These are phyloP conservation scores for Margarornis squamiger DNA, from an alignment of 2,797 vertebrate genomes.

Conservation along the genomic window DNA sequence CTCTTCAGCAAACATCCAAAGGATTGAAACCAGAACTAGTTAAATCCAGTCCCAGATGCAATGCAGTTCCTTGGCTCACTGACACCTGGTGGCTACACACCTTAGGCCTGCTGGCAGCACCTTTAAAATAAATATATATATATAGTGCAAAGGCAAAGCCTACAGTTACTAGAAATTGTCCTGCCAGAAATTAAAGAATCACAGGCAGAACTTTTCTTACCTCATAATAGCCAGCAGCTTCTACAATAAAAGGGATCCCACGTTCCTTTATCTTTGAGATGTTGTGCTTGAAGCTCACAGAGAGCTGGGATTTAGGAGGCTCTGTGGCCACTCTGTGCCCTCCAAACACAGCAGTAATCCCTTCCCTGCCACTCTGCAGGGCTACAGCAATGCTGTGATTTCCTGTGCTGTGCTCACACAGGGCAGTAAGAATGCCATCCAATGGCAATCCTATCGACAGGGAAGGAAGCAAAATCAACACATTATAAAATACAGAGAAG, in stretches of 20 bases:
- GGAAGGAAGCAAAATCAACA: not conserved
- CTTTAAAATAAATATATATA: not conserved
- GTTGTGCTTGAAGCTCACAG: constrained; percentile 72
- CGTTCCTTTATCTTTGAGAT: constrained; percentile 60
- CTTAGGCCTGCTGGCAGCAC: not conserved
- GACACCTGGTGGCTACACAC: not conserved
- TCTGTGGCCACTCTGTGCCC: constrained; percentile 5
- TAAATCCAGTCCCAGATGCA: not conserved
- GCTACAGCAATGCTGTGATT: constrained; percentile 53
- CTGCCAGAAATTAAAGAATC: not conserved
- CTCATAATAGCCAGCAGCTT: constrained; percentile 75
- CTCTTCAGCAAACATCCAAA: not conserved
- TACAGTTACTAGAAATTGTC: not conserved
- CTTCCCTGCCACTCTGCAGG: constrained; percentile 65
- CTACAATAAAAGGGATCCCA: constrained; percentile 70
- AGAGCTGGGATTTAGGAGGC: constrained; percentile 46
- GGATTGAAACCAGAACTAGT: not conserved
- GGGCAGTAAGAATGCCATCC: constrained; percentile 57
- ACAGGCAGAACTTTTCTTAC: constrained; percentile 52
- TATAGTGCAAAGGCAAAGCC: not conserved
- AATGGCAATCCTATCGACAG: constrained; percentile 74
- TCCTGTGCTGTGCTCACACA: constrained; percentile 31
- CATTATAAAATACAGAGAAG: not conserved
- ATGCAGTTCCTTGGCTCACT: not conserved
- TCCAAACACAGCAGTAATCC: constrained; percentile 65